Percentiles rank a stretch among this genome's conserved stretches.
Evolutionary conservation across 1,140 invertebrate genomes (phyloP).

Genomic region (Macrobrachium rosenbergii): DNA sequence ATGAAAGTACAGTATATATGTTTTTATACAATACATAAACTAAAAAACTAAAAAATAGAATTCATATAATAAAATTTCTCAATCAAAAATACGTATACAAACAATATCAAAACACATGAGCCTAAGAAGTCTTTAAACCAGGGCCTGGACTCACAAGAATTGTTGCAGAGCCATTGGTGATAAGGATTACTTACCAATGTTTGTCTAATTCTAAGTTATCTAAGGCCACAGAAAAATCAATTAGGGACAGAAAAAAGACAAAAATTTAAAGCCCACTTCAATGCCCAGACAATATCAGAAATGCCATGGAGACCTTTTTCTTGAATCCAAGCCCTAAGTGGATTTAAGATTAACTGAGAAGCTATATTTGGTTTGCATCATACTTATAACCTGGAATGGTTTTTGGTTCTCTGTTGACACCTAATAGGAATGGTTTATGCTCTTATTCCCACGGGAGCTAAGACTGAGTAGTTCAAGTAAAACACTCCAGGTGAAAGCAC

Average conservation of each 20-base stretch:
- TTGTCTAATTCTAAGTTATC: background rate
- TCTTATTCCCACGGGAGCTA: background rate
- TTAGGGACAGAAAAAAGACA: too few species aligned
- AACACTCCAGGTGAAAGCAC: background rate
- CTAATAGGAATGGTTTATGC: background rate
- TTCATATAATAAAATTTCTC: background rate
- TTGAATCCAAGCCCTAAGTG: background rate
- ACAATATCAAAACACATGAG: background rate
- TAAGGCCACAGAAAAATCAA: background rate
- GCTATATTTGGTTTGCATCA: too few species aligned
- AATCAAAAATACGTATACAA: background rate
- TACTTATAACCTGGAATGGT: too few species aligned
- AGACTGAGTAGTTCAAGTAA: background rate
- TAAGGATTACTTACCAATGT: background rate
- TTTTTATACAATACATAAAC: background rate
- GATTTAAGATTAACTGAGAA: background rate
- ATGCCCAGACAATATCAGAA: too few species aligned
- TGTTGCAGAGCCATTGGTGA: too few species aligned
- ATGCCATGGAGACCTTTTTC: background rate
- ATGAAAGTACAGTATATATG: background rate
- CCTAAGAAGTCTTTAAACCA: background rate
- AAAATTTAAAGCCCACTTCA: too few species aligned
- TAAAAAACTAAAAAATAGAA: background rate
- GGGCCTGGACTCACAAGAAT: background rate
- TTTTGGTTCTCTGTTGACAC: too few species aligned